Evolutionary conservation across 30 jellyfish, hydroid and myxozoan genomes (phyloP).

Genomic region (Nemopilema nomurai): DNA sequence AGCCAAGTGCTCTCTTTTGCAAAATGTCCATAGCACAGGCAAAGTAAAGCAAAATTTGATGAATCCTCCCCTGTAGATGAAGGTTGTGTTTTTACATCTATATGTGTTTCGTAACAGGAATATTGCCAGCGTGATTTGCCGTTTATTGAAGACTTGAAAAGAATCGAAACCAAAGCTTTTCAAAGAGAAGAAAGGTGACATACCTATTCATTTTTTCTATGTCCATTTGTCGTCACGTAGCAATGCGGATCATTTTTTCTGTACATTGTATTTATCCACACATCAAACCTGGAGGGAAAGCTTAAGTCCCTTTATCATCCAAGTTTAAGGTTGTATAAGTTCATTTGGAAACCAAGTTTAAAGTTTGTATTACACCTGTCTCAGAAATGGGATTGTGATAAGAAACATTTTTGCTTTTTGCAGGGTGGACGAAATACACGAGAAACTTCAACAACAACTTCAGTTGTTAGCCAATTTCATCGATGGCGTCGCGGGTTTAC

Average conservation of each 20-base stretch:
- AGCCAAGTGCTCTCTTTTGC: no score
- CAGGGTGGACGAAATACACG: conserved; percentile 58
- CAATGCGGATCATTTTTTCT: no score
- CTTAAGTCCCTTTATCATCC: no score
- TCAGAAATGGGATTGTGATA: background rate
- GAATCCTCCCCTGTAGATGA: background rate
- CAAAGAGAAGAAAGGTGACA: conserved; percentile 64
- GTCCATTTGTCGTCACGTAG: background rate
- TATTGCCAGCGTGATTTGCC: conserved; percentile 66
- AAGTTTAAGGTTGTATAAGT: no score
- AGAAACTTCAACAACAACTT: conserved; percentile 49
- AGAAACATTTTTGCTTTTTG: background rate
- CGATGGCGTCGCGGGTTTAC: conserved; percentile 56
- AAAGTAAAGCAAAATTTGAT: background rate
- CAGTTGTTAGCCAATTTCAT: conserved; percentile 45
- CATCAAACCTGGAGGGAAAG: no score
- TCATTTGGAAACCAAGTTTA: background rate
- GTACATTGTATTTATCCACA: no score
- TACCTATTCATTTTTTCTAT: background rate
- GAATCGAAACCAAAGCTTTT: conserved; percentile 46
- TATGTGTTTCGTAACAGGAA: conserved; percentile 24
- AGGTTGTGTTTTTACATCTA: background rate
- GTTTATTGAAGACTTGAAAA: conserved; percentile 59
- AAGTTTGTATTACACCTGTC: background rate
- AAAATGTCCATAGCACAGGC: no score